These are phyloP conservation scores for Girardinichthys multiradiatus DNA, from an alignment of 2,113 vertebrate species.

Conservation along the genomic window DNA sequence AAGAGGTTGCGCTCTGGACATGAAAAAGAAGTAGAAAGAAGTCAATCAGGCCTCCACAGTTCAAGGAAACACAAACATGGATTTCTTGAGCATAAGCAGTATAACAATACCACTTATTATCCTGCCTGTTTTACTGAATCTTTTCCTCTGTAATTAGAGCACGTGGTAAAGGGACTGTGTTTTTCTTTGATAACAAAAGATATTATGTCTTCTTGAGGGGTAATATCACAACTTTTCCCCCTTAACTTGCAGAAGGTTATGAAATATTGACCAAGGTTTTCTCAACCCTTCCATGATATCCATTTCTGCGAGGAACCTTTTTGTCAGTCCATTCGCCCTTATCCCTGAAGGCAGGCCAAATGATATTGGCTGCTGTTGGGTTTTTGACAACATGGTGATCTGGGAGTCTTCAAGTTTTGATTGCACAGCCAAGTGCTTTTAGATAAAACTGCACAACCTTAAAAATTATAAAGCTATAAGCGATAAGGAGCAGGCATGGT, in stretches of 20 bases:
- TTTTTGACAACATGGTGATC: conserved; percentile 1
- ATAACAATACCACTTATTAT: conserved; percentile 7
- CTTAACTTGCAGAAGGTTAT: conserved; percentile 19
- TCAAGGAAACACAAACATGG: conserved; percentile 3
- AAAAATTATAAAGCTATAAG: conserved; percentile 5
- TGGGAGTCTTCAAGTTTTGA: neutral
- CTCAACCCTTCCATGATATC: conserved; percentile 3
- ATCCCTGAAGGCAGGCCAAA: conserved; percentile 1
- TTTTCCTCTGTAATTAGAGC: conserved; percentile 33
- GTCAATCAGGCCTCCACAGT: neutral
- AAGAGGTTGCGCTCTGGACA: conserved; percentile 2
- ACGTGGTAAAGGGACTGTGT: conserved; percentile 11
- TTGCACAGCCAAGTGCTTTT: conserved; percentile 10
- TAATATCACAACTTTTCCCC: conserved; percentile 32
- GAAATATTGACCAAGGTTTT: conserved; percentile 24
- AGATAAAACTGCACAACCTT: neutral
- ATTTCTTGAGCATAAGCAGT: conserved; percentile 5
- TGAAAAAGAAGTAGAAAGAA: neutral
- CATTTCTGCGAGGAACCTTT: conserved; percentile 17
- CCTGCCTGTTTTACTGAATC: conserved; percentile 30
- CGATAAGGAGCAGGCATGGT: neutral
- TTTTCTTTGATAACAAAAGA: conserved; percentile 27
- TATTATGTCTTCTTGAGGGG: conserved; percentile 23
- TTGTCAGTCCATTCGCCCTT: conserved; percentile 6
- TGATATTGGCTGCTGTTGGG: conserved; percentile 8